A percentile compares a stretch with the other conserved stretches of the same genome.
Conservation (phyloP, 2,888 invertebrate genomes). For the Caenorhabditis auriculariae region DNA sequence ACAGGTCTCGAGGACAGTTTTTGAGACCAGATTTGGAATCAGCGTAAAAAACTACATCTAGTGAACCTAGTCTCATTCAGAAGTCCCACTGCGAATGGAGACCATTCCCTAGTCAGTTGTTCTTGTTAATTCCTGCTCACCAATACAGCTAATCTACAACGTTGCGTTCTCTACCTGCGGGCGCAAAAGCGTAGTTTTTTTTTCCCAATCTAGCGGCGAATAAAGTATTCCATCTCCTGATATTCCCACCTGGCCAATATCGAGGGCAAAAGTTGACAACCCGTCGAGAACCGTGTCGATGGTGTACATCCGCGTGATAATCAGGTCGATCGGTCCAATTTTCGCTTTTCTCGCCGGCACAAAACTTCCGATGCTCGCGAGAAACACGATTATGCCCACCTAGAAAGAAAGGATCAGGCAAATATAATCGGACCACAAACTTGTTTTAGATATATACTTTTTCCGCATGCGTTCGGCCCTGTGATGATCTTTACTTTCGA, state of each 20-base stretch:
- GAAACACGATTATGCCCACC: constrained; percentile 77
- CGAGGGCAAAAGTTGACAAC: constrained; percentile 83
- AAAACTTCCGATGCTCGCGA: constrained; percentile 86
- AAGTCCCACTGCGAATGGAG: no score
- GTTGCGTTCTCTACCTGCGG: no score
- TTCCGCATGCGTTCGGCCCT: constrained; percentile 88
- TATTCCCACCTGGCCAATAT: constrained; percentile 80
- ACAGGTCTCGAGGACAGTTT: no score
- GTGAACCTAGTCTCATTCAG: no score
- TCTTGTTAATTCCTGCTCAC: no score
- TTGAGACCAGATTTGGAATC: no score
- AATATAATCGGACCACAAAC: constrained; percentile 55
- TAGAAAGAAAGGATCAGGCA: constrained; percentile 37
- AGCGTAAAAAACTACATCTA: no score
- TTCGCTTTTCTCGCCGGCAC: constrained; percentile 74
- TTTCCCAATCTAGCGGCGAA: no score
- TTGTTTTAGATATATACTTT: constrained; percentile 87
- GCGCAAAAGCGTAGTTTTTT: no score
- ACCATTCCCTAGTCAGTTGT: no score
- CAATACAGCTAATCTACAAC: no score
- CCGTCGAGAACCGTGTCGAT: constrained; percentile 78
- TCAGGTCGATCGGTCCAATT: constrained; percentile 73
- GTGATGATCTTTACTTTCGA: constrained; percentile 77
- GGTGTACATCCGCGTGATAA: constrained; percentile 72
- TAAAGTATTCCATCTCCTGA: no score